Percentiles rank a stretch among this genome's conserved stretches.
phyloP scores from a whole-genome alignment of 2,888 invertebrate genomes.

The Andrena praecox region DNA sequence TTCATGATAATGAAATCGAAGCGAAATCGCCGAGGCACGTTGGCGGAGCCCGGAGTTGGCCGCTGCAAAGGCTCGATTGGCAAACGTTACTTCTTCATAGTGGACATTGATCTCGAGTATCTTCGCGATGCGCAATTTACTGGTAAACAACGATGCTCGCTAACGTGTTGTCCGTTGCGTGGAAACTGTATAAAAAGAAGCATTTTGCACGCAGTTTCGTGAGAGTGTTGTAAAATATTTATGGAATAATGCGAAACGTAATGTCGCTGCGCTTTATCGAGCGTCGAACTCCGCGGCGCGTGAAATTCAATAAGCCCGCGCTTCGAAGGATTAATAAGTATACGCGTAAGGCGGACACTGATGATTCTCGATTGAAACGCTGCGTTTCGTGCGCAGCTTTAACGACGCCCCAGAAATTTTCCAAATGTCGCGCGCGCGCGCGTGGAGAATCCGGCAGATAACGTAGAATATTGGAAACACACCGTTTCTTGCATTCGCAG shows the following conservation, averaged over 20 bases:
- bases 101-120: not conserved
- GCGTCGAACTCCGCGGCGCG: not conserved
- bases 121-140: not conserved
- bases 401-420: not conserved
- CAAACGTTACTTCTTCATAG: not conserved
- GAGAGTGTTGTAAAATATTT: not conserved
- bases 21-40: not conserved
- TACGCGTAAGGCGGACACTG: not conserved
- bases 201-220: not conserved
- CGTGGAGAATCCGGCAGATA: not conserved
- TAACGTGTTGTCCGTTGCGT: not conserved
- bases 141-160: not conserved
- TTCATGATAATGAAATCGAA: not conserved
- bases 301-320: not conserved
- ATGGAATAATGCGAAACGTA: not conserved
- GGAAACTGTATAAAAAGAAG: slow-evolving; percentile 3
- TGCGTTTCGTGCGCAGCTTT: not conserved
- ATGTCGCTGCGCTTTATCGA: not conserved
- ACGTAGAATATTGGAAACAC: not conserved
- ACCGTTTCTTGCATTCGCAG: not conserved
- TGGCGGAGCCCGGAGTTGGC: not conserved
- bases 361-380: not conserved
- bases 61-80: not conserved
- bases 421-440: not conserved
- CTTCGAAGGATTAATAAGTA: not conserved